Evolutionary conservation across 2,797 vertebrate genomes (phyloP), one percentile per base, ranked within the genome.

Genomic region (Fratercula arctica): DNA sequence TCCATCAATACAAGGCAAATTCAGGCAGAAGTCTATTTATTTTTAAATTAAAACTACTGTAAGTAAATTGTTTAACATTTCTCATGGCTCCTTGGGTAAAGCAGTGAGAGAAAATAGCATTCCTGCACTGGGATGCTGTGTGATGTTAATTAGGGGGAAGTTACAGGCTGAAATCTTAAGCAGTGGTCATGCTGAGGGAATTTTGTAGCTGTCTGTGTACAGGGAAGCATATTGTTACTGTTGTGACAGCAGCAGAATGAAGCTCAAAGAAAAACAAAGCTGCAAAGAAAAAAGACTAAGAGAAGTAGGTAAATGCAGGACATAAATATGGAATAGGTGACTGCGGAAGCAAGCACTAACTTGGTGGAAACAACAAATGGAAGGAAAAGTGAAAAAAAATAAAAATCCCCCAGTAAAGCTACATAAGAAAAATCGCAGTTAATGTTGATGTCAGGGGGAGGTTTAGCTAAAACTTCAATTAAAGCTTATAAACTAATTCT

Each of bases 201-300:
- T 96, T 93, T 54, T 89, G 72, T 95, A 75, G 57, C 79, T 91
- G 59, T 56, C 93, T 87, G 2, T 87, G 57, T 80, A 84, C 29
- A 66, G 78, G 43, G 35, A 87, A 89, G 33, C 50, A 16, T 80
- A 91, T 84, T 92, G 87, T 89, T 91, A 26, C 85, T 90, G 29
- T 93, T 95, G 72, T 81, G 91, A 94, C 75, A 92, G 88, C 54
- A 87, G 33, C 63, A 88, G 88, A 97, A 87, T 92, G 86, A 70
- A 84, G 43, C 86, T 89, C 35, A 67, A 79, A 89, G 39, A 5
- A 59, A 84, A 90, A 80, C 50, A 95, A 93, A 87, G 46, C 59
- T 85, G 37, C 51, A 78, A 51, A 88, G 41, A n/a, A 60, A 64
- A 87, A 70, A 84, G 24, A 70, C 29, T 48, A 59, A 80, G 61